phyloP scores from a whole-genome alignment of 2,113 vertebrate species.

The Scortum barcoo region DNA sequence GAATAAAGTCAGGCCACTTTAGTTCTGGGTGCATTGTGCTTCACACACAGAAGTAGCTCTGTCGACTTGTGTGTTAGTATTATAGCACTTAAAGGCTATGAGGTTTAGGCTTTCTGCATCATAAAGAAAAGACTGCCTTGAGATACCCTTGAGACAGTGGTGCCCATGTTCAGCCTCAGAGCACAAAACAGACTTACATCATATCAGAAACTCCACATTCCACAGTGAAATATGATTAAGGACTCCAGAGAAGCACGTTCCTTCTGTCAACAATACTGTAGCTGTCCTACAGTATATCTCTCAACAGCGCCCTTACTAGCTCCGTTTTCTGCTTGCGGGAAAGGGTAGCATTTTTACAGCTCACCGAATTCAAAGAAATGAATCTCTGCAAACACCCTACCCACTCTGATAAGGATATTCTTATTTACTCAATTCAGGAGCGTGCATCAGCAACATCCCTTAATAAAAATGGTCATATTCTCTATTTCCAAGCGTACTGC shows the following conservation, averaged over 20 bases:
- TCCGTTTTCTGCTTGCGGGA: slow-evolving; percentile 32
- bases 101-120: slow-evolving; percentile 71
- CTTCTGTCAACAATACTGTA: slow-evolving; percentile 65
- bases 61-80: slow-evolving; percentile 60
- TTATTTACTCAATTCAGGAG: slow-evolving; percentile 58
- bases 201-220: slow-evolving; percentile 65
- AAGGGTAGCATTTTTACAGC: slow-evolving; percentile 53
- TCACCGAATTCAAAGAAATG: slow-evolving; percentile 56
- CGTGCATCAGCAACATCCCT: slow-evolving; percentile 40
- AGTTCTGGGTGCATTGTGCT: slow-evolving; percentile 48
- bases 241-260: slow-evolving; percentile 55
- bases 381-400: slow-evolving; percentile 48
- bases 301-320: slow-evolving; percentile 30
- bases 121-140: slow-evolving; percentile 62
- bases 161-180: slow-evolving; percentile 50
- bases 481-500: slow-evolving; percentile 55
- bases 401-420: slow-evolving; percentile 49
- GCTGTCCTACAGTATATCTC: slow-evolving; percentile 54
- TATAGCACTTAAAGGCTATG: slow-evolving; percentile 73
- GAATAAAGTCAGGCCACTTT: slow-evolving; percentile 65
- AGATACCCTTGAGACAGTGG: slow-evolving; percentile 66
- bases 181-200: slow-evolving; percentile 68
- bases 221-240: slow-evolving; percentile 69
- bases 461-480: slow-evolving; percentile 60
- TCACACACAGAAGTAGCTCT: slow-evolving; percentile 43